phyloP scores from a whole-genome alignment of 2,888 invertebrate genomes.

The Ectemnius lituratus region DNA sequence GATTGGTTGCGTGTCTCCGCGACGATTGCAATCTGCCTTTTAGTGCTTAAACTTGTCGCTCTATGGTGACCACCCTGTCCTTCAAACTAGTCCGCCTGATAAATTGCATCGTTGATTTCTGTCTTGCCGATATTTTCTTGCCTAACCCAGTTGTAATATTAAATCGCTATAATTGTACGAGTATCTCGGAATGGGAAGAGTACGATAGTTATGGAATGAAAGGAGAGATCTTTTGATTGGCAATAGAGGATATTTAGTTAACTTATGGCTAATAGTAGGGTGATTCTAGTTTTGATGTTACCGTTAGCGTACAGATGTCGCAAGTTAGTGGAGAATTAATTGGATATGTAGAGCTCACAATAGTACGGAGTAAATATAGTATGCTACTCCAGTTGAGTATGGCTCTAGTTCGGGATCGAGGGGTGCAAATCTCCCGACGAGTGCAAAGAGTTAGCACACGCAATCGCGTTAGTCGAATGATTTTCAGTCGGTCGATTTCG shows the following conservation, averaged over 20 bases:
- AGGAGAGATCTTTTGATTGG: too few species aligned
- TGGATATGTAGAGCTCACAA: neutral
- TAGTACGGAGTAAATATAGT: too few species aligned
- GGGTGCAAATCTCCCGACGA: conserved; percentile 42
- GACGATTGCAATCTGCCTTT: too few species aligned
- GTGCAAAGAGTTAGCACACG: conserved; percentile 67
- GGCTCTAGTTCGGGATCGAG: conserved; percentile 40
- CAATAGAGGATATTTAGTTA: too few species aligned
- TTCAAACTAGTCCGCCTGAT: too few species aligned
- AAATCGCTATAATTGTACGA: neutral
- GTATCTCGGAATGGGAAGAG: neutral
- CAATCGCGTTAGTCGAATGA: conserved; percentile 72
- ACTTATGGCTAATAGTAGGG: too few species aligned
- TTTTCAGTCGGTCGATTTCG: conserved; percentile 64
- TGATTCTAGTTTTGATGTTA: neutral
- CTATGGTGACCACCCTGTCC: neutral
- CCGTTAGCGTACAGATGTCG: neutral
- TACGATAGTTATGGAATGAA: too few species aligned
- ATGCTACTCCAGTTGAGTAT: conserved; percentile 12
- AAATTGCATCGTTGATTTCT: neutral
- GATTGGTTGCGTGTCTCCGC: too few species aligned
- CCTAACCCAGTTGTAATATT: neutral
- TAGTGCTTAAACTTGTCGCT: neutral
- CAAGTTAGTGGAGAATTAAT: neutral
- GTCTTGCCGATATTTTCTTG: neutral